A percentile compares a stretch with the other conserved stretches of the same genome.
Evolutionary conservation across 2,888 invertebrate genomes (phyloP).

Genomic region (Timema cristinae): DNA sequence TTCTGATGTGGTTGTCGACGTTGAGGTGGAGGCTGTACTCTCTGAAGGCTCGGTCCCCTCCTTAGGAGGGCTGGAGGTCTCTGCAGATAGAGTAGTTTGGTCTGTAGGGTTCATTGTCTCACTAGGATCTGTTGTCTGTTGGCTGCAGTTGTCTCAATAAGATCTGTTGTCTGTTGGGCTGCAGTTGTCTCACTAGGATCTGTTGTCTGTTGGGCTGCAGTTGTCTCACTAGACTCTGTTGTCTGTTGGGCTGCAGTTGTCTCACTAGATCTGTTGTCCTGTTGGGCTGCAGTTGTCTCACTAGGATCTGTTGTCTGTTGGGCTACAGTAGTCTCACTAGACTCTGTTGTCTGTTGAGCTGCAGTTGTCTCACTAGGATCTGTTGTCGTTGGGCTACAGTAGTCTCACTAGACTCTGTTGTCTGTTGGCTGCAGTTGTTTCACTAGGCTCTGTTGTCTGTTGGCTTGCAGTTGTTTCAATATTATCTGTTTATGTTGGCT

Average conservation of each 20-base stretch:
- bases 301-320: no score
- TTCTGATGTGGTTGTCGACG: conserved; percentile 21
- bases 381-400: conserved; percentile 17
- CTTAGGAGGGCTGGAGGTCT: conserved; percentile 36
- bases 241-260: conserved; percentile 23
- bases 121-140: no score
- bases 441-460: conserved; percentile 22
- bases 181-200: no score
- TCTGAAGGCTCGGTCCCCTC: neutral
- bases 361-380: conserved; percentile 19
- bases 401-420: neutral
- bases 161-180: no score
- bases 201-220: no score
- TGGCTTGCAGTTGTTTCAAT: conserved; percentile 23
- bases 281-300: conserved; percentile 14
- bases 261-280: conserved; percentile 19
- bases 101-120: conserved; percentile 29
- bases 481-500: conserved; percentile 18
- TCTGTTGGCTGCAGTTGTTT: conserved; percentile 26
- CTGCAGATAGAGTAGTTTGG: conserved; percentile 24
- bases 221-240: no score
- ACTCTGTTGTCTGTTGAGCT: conserved; percentile 18
- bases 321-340: conserved; percentile 25
- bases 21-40: conserved; percentile 30
- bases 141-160: no score